These are phyloP conservation scores for Chymomyza procnemis DNA, from an alignment of 2,888 invertebrate genomes.

Conservation along the genomic window DNA sequence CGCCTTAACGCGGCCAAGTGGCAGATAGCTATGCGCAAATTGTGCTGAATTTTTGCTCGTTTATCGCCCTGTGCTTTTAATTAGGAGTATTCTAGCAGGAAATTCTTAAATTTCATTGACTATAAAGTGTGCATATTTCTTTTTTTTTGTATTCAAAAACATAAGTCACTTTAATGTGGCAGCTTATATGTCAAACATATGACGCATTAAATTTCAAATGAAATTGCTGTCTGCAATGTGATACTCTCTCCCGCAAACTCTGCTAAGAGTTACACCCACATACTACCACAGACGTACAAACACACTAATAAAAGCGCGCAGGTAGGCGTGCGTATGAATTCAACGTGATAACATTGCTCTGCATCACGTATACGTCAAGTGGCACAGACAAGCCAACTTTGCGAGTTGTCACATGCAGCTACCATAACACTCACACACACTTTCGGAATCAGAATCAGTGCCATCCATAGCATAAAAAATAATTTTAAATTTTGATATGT, in stretches of 20 bases:
- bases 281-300: not conserved
- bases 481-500: slow-evolving; percentile 57
- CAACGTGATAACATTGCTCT: slow-evolving; percentile 57
- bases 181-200: slow-evolving; percentile 63
- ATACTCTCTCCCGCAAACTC: slow-evolving; percentile 30
- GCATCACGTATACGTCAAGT: slow-evolving; percentile 68
- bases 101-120: slow-evolving; percentile 24
- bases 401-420: not conserved
- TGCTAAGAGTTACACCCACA: not conserved
- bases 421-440: not conserved
- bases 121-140: slow-evolving; percentile 17
- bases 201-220: slow-evolving; percentile 71
- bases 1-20: slow-evolving; percentile 24
- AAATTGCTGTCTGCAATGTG: slow-evolving; percentile 68
- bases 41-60: slow-evolving; percentile 33
- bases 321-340: slow-evolving; percentile 48
- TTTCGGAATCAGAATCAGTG: not conserved
- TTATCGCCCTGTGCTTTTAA: slow-evolving; percentile 55
- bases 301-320: slow-evolving; percentile 8
- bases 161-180: slow-evolving; percentile 38
- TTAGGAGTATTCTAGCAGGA: slow-evolving; percentile 40
- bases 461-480: slow-evolving; percentile 4
- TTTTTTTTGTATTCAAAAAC: not conserved
- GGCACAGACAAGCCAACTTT: slow-evolving; percentile 18
- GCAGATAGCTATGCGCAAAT: not conserved